Base-by-base conservation (phyloP, 2,113 vertebrate species). In the Mesoclemmys tuberculata region DNA sequence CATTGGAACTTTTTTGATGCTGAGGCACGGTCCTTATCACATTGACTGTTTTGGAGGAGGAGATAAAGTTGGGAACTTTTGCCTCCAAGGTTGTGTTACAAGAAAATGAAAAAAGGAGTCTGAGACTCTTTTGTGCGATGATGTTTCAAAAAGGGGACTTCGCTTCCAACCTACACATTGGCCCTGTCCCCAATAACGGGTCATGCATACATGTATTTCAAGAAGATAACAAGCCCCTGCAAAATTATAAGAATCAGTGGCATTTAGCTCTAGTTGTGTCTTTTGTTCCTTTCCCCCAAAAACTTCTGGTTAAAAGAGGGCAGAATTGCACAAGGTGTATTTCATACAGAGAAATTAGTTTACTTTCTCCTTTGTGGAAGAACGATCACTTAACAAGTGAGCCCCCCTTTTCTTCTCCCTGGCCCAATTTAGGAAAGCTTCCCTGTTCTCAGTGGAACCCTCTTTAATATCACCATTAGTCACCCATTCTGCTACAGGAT, bases 341-440 rank as follows among this genome's bases (percentile, higher is more conserved):
- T 35, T 2, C n/a, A 16, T 55, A 48, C 22, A 4, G 24, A 26
- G 56, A 71, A 58, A 2, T 4, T 22, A 26, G 26, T 83, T 35
- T 31, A 3, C 49, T 55, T 80, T 87, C 21, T 35, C 71, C 54
- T 75, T 54, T 16, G 75, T 14, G n/a, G 82, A n/a, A 87, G 1
- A 13, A 38, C 52, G 41, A 77, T 38, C 79, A 81, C 81, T 6
- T 14, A 90, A 88, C 83, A 88, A 21, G 46, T 4, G 79, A 92
- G 49, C 0, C 0, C 4, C 51, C 31, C 38, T 8, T 56, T 64
- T n/a, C 64, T 71, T 22, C 19, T 22, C 8, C 35, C 64, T 21
- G 21, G 35, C 19, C 64, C 19, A 38, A 29, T 31, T 89, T 44
- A 35, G 61, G 49, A 27, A 78, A 86, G 51, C 83, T 51, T 10